Evolutionary conservation across 1,140 invertebrate species (phyloP).

Genomic region (Contarinia nasturtii): DNA sequence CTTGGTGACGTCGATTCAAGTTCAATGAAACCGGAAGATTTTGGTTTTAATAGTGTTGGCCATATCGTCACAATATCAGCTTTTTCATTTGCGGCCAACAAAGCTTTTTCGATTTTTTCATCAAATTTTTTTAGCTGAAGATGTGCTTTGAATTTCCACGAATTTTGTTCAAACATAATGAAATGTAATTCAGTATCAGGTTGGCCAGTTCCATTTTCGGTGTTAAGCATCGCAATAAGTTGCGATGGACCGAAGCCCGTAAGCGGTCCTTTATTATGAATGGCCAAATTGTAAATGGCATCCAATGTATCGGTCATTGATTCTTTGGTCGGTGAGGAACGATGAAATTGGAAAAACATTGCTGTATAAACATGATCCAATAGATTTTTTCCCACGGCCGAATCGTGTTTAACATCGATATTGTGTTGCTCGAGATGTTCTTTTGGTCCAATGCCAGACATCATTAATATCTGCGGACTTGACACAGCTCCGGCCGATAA

Average conservation of each 20-base stretch:
- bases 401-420: conserved; percentile 22
- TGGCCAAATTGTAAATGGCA: neutral
- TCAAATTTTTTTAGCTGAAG: neutral
- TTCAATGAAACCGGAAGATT: conserved; percentile 20
- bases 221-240: neutral
- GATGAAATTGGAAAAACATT: conserved; percentile 6
- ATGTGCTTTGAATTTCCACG: neutral
- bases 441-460: conserved; percentile 29
- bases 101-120: neutral
- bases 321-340: neutral
- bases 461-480: conserved; percentile 41
- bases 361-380: conserved; percentile 21
- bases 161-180: too few species aligned
- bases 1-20: conserved; percentile 12
- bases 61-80: neutral
- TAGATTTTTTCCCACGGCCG: conserved; percentile 37
- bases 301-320: neutral
- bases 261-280: neutral
- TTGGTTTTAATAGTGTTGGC: conserved; percentile 23
- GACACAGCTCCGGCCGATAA: conserved; percentile 31
- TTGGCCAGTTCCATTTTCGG: neutral
- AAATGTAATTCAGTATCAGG: neutral
- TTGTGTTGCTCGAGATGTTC: conserved; percentile 26
- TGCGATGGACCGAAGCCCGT: neutral
- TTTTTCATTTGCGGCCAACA: neutral